Percentiles rank a stretch among this genome's conserved stretches.
phyloP scores from a whole-genome alignment of 2,888 invertebrate species.

The Melolontha melolontha region DNA sequence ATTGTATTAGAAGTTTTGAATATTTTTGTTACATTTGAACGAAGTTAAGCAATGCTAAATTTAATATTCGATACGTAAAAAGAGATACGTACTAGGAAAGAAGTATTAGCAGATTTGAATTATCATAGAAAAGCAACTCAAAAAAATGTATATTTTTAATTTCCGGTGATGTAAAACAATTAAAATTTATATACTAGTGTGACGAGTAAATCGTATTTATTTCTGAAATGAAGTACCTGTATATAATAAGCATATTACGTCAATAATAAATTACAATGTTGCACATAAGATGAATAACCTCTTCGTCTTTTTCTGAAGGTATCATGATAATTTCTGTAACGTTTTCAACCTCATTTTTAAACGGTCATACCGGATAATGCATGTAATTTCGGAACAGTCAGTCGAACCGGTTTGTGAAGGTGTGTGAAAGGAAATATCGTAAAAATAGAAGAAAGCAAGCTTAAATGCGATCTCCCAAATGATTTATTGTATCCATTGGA shows the following conservation, averaged over 20 bases:
- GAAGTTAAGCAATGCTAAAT: no score
- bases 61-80: no score
- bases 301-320: background rate
- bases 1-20: no score
- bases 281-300: background rate
- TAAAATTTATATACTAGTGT: no score
- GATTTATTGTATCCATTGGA: conserved; percentile 12
- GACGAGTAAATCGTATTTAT: no score
- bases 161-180: no score
- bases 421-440: conserved; percentile 30
- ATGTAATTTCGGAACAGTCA: conserved; percentile 21
- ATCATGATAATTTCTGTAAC: conserved; percentile 16
- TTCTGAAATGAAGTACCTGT: background rate
- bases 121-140: no score
- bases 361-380: conserved; percentile 17
- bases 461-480: conserved; percentile 9
- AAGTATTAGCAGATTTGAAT: no score
- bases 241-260: background rate
- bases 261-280: background rate
- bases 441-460: conserved; percentile 22
- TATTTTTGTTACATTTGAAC: no score
- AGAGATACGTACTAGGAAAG: no score
- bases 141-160: no score
- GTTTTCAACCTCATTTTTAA: conserved; percentile 28
- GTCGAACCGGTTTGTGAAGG: conserved; percentile 26